phyloP scores from a whole-genome alignment of 1,140 invertebrate genomes.

The Asobara japonica region DNA sequence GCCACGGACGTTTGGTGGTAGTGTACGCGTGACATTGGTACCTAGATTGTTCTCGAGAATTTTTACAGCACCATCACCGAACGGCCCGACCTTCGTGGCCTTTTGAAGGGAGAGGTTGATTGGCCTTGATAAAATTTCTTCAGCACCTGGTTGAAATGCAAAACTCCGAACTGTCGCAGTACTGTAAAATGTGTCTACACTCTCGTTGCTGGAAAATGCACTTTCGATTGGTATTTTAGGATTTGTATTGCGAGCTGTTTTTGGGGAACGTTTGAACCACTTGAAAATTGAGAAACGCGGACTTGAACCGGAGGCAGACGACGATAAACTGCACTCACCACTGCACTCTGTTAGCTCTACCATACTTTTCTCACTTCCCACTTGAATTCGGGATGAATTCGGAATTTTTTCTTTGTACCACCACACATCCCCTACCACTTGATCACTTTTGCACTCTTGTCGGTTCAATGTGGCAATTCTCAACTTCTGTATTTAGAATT shows the following conservation, averaged over 20 bases:
- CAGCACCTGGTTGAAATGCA: constrained; percentile 66
- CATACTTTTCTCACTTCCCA: constrained; percentile 47
- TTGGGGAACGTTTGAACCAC: constrained; percentile 53
- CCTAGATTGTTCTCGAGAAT: constrained; percentile 42
- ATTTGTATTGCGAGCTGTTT: not conserved
- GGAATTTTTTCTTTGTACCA: constrained; percentile 25
- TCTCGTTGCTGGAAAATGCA: constrained; percentile 65
- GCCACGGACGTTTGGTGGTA: constrained; percentile 46
- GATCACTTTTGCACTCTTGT: no score
- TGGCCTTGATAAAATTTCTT: not conserved
- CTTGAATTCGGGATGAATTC: constrained; percentile 12
- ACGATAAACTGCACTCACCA: constrained; percentile 30
- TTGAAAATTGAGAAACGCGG: constrained; percentile 56
- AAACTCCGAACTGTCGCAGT: constrained; percentile 78
- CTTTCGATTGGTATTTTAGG: not conserved
- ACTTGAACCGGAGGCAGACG: constrained; percentile 39
- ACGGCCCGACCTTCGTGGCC: constrained; percentile 66
- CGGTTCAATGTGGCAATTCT: no score
- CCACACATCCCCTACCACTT: not conserved
- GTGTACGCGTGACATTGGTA: constrained; percentile 42
- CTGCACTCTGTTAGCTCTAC: constrained; percentile 50
- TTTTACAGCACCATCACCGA: constrained; percentile 67
- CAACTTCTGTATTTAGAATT: constrained; percentile 4
- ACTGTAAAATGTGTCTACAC: constrained; percentile 71
- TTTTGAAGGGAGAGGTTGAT: constrained; percentile 70